Evolutionary conservation across 2,113 vertebrate species (phyloP).

Genomic region (Rhodinocichla rosea): DNA sequence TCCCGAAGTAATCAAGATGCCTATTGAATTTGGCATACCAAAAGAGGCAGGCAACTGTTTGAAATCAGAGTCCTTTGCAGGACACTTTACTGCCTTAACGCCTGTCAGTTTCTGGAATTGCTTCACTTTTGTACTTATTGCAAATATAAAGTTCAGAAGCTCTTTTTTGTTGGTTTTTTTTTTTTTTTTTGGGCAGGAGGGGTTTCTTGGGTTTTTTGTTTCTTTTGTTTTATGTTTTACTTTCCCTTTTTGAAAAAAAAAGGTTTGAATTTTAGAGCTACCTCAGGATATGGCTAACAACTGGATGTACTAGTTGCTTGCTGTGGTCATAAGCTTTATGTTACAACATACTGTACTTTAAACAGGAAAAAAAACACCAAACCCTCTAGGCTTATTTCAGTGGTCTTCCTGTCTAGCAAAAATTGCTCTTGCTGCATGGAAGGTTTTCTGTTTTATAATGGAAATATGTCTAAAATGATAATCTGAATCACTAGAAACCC

Average conservation of each 20-base stretch:
- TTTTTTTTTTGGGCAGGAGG: too few species aligned
- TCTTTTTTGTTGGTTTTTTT: not conserved
- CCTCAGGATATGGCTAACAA: not conserved
- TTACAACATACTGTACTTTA: not conserved
- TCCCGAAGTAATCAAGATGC: not conserved
- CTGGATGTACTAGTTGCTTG: not conserved
- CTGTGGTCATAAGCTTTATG: not conserved
- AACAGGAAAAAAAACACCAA: not conserved
- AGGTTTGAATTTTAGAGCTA: not conserved
- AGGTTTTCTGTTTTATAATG: not conserved
- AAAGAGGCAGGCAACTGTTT: not conserved
- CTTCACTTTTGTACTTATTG: not conserved
- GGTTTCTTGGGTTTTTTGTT: not conserved
- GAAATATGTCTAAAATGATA: not conserved
- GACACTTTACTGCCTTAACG: not conserved
- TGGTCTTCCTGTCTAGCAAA: not conserved
- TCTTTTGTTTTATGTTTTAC: not conserved
- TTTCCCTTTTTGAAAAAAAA: not conserved
- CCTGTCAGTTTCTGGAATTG: not conserved
- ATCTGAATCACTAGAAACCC: not conserved
- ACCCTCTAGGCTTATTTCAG: not conserved
- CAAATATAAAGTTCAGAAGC: not conserved
- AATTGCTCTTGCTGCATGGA: not conserved
- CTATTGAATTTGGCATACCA: rapidly evolving
- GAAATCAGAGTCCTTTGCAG: not conserved